A percentile compares a stretch with the other conserved stretches of the same genome.
phyloP scores from a whole-genome alignment of 1,140 invertebrate species.

The Sarcophaga peregrina region DNA sequence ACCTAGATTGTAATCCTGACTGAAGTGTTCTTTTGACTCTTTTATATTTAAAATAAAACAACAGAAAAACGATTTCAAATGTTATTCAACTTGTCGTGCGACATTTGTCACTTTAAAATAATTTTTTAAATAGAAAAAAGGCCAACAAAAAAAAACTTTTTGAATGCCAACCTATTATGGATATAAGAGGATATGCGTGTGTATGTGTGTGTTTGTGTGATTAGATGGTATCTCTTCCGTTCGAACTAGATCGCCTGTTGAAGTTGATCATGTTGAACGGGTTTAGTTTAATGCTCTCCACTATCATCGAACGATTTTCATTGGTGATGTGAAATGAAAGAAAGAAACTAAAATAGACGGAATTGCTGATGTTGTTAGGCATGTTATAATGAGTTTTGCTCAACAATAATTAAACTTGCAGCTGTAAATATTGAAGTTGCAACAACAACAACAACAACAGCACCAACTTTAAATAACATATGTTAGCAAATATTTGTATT shows the following conservation, averaged over 20 bases:
- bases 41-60: not conserved
- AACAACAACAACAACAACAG: not conserved
- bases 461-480: no score
- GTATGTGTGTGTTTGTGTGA: no score
- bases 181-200: no score
- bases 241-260: not conserved
- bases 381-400: constrained; percentile 12
- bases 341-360: not conserved
- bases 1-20: not conserved
- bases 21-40: not conserved
- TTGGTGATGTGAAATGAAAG: not conserved
- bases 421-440: not conserved
- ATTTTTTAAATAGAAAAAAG: not conserved
- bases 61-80: not conserved
- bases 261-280: not conserved
- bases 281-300: not conserved
- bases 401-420: constrained; percentile 8
- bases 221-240: not conserved
- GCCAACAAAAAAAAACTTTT: no score
- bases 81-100: constrained; percentile 16
- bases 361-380: constrained; percentile 7
- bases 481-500: no score
- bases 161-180: no score
- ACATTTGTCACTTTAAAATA: constrained; percentile 13
- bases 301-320: not conserved